Conservation (phyloP, 2,888 invertebrate species). For the Rotaria socialis region DNA sequence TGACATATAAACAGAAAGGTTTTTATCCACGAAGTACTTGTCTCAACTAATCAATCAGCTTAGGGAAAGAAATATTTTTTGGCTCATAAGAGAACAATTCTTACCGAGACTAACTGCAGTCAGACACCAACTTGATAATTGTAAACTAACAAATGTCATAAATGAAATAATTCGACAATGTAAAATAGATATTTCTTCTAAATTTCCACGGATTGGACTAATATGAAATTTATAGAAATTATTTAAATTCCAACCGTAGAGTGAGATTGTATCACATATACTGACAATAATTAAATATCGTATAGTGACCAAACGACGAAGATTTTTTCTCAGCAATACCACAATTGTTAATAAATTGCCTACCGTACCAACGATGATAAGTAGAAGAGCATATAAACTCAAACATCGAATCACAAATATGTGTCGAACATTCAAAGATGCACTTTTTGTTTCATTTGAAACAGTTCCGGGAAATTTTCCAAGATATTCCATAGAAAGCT, state of each 20-base stretch:
- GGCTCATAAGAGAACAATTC: background rate
- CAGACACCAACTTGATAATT: constrained; percentile 42
- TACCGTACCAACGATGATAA: constrained; percentile 21
- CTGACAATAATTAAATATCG: constrained; percentile 38
- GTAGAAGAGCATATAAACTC: background rate
- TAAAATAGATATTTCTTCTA: constrained; percentile 43
- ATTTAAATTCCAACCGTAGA: constrained; percentile 46
- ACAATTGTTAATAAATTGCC: constrained; percentile 41
- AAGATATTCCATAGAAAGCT: background rate
- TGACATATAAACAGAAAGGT: too few species aligned
- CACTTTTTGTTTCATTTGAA: background rate
- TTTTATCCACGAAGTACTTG: too few species aligned
- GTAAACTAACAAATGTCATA: constrained; percentile 44
- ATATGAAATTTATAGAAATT: constrained; percentile 44
- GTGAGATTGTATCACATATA: constrained; percentile 37
- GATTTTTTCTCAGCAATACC: constrained; percentile 34
- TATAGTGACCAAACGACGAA: constrained; percentile 40
- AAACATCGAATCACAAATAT: background rate
- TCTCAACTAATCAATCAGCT: too few species aligned
- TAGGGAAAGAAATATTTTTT: too few species aligned
- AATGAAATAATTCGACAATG: constrained; percentile 42
- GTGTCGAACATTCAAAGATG: background rate
- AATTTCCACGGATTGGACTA: constrained; percentile 32
- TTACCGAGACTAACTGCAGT: constrained; percentile 41
- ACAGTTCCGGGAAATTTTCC: background rate